Evolutionary conservation across 2,888 invertebrate genomes (phyloP).

Genomic region (Xestia ashworthii): DNA sequence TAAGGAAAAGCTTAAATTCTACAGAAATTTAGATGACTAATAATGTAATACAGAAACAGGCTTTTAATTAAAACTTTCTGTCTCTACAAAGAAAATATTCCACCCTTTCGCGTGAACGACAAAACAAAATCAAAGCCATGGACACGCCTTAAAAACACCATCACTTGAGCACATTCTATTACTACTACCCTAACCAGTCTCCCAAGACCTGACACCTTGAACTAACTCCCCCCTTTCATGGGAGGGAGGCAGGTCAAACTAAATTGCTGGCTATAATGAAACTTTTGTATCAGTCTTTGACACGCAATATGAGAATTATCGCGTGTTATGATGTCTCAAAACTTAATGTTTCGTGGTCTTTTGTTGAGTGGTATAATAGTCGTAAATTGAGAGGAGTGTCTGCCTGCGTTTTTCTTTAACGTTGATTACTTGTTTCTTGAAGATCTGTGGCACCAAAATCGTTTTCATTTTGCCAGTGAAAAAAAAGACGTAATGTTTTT

Average conservation of each 20-base stretch:
- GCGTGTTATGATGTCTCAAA: conserved; percentile 76
- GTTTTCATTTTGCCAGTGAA: background rate
- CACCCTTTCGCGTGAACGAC: conserved; percentile 36
- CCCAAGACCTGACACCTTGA: conserved; percentile 56
- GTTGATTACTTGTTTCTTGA: conserved; percentile 27
- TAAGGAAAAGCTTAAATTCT: too few relatives aligned
- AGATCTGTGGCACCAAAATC: background rate
- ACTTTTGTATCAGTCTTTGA: conserved; percentile 75
- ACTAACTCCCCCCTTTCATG: conserved; percentile 27
- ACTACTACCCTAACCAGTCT: conserved; percentile 67
- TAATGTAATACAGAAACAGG: background rate
- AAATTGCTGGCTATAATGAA: conserved; percentile 59
- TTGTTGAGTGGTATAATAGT: conserved; percentile 70
- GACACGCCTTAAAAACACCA: conserved; percentile 71
- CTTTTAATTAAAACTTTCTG: background rate
- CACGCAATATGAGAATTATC: conserved; percentile 88
- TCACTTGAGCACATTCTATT: conserved; percentile 71
- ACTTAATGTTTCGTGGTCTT: conserved; percentile 74
- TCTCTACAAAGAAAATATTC: background rate
- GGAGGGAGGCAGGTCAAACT: conserved; percentile 53
- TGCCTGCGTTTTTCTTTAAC: conserved; percentile 27
- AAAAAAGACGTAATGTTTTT: background rate
- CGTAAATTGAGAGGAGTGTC: conserved; percentile 61
- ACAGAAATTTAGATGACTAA: too few relatives aligned
- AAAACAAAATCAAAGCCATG: conserved; percentile 69